Conservation (phyloP, 2,888 invertebrate species). For the Leptothorax acervorum region DNA sequence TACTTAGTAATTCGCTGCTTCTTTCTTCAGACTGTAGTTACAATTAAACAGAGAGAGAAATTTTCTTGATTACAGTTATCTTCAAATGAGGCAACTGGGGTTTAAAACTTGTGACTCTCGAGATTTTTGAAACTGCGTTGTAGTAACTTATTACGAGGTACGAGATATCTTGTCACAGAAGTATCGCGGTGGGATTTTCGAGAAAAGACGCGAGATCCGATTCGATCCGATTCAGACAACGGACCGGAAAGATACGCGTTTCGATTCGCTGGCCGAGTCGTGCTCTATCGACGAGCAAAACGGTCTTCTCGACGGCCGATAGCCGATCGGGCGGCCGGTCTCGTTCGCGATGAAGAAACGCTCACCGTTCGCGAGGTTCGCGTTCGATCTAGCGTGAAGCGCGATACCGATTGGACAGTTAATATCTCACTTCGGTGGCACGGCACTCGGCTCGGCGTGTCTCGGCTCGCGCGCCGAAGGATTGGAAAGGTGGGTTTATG, state of each 20-base stretch:
- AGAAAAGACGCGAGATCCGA: background rate
- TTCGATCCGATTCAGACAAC: background rate
- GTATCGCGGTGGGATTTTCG: background rate
- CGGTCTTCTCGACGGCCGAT: background rate
- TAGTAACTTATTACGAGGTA: background rate
- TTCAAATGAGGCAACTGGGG: background rate
- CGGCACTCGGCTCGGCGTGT: constrained; percentile 58
- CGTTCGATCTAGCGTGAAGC: constrained; percentile 74
- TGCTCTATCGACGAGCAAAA: constrained; percentile 55
- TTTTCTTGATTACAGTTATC: background rate
- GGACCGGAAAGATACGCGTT: background rate
- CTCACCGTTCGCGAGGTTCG: constrained; percentile 39
- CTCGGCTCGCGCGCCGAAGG: constrained; percentile 59
- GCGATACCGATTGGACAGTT: constrained; percentile 76
- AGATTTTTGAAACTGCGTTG: background rate
- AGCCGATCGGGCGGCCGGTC: constrained; percentile 25
- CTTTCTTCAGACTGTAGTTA: background rate
- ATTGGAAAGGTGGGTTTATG: constrained; percentile 80
- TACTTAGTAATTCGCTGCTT: background rate
- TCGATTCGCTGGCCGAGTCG: background rate
- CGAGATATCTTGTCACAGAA: background rate
- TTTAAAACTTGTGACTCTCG: background rate
- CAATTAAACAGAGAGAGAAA: background rate
- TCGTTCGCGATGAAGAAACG: constrained; percentile 47
- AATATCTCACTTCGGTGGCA: constrained; percentile 74